Conservation (phyloP, 2,113 vertebrate species). For the Tenebrosternarchus preto region DNA sequence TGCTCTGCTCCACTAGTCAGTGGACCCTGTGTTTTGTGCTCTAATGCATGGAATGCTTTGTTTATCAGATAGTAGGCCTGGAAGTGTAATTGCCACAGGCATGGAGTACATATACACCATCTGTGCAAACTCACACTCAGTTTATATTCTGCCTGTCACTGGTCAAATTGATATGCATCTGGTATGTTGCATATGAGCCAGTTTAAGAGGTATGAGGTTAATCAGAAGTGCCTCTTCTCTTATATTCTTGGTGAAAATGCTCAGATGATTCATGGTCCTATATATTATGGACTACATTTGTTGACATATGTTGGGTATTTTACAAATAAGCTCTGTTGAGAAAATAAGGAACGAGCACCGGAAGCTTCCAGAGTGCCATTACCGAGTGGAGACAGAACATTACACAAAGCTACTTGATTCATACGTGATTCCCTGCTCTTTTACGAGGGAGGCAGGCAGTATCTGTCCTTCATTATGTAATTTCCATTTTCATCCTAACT, state of each 20-base stretch:
- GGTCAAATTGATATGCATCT: background rate
- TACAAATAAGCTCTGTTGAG: conserved; percentile 25
- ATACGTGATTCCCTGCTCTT: conserved; percentile 11
- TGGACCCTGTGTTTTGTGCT: conserved; percentile 29
- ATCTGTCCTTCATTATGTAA: conserved; percentile 23
- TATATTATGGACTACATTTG: background rate
- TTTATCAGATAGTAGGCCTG: conserved; percentile 41
- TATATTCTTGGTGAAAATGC: background rate
- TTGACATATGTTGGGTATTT: conserved; percentile 4
- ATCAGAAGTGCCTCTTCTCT: background rate
- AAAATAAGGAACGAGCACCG: conserved; percentile 3
- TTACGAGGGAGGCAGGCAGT: background rate
- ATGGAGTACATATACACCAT: conserved; percentile 20
- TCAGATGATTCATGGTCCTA: background rate
- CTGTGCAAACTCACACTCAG: background rate
- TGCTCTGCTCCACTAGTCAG: conserved; percentile 29
- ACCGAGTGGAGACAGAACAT: background rate
- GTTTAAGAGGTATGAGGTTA: background rate
- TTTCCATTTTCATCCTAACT: conserved; percentile 30
- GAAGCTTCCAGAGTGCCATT: background rate
- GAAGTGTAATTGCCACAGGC: conserved; percentile 41
- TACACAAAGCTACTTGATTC: conserved; percentile 5
- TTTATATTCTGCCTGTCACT: too few relatives aligned
- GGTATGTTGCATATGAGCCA: background rate
- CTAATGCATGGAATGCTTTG: conserved; percentile 51